A percentile compares a stretch with the other conserved stretches of the same genome.
Conservation (phyloP, 2,113 vertebrate species). For the Phalacrocorax carbo region DNA sequence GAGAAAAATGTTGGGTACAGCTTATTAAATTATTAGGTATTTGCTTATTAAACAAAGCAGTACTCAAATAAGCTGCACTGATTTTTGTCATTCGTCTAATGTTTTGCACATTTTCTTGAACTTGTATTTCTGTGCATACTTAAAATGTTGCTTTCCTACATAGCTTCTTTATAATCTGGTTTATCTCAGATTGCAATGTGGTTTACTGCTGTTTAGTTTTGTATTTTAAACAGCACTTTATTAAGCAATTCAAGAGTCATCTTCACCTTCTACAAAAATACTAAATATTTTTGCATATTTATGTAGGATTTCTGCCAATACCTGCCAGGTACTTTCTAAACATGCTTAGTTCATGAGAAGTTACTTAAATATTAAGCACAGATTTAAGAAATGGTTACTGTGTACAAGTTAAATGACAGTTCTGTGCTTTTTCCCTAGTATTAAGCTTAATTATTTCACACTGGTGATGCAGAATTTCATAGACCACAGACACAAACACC, state of each 20-base stretch:
- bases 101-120: not conserved
- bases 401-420: not conserved
- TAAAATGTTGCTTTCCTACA: not conserved
- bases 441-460: not conserved
- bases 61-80: not conserved
- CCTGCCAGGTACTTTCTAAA: not conserved
- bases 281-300: not conserved
- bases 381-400: not conserved
- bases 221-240: not conserved
- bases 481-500: not conserved
- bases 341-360: not conserved
- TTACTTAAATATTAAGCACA: not conserved
- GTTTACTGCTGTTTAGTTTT: not conserved
- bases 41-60: not conserved
- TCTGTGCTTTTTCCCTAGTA: not conserved
- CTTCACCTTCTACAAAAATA: not conserved
- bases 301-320: not conserved
- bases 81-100: not conserved
- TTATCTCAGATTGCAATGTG: not conserved
- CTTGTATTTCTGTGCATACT: not conserved
- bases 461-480: not conserved
- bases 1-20: not conserved
- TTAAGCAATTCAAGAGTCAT: not conserved
- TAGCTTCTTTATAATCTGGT: not conserved
- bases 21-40: not conserved